These are phyloP conservation scores for Notiomystis cincta DNA, from an alignment of 2,113 vertebrate genomes.

Conservation along the genomic window DNA sequence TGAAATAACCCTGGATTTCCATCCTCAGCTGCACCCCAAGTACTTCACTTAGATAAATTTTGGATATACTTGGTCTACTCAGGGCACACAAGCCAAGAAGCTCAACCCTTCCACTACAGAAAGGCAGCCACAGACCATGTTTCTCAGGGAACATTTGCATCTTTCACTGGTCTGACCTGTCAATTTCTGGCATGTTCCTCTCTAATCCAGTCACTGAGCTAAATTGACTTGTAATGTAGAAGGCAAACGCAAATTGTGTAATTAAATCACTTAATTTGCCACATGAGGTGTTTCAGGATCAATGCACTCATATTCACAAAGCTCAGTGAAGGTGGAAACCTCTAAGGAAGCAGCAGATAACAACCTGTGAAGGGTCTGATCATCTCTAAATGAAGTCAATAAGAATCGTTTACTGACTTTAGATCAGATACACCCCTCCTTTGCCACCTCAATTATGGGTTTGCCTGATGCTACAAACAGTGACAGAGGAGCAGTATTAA, in stretches of 20 bases:
- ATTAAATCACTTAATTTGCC: slow-evolving; percentile 13
- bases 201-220: neutral
- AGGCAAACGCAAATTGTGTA: neutral
- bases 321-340: neutral
- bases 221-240: neutral
- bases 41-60: neutral
- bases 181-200: neutral
- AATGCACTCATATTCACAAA: neutral
- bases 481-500: neutral
- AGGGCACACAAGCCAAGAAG: neutral
- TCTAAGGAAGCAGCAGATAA: neutral
- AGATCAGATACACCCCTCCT: neutral
- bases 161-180: neutral
- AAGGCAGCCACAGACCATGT: neutral
- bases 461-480: neutral
- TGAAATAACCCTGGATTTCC: neutral
- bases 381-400: neutral
- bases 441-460: neutral
- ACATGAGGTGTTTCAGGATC: neutral
- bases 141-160: neutral
- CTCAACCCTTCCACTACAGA: neutral
- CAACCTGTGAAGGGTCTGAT: neutral
- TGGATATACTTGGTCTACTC: neutral
- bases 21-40: neutral
- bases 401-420: neutral